phyloP scores from a whole-genome alignment of 2,797 vertebrate species.

The Megaceryle alcyon region DNA sequence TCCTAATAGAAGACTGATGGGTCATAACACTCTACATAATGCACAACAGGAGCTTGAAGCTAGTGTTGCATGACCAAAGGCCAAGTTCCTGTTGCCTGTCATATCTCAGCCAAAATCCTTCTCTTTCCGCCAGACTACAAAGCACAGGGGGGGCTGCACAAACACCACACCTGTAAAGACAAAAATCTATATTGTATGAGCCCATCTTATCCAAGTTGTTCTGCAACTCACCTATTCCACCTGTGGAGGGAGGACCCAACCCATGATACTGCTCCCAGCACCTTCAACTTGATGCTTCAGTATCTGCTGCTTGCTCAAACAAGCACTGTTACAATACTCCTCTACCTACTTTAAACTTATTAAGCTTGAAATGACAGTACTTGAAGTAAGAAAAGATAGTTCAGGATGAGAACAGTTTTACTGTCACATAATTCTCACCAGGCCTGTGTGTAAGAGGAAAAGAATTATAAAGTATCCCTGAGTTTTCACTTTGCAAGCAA shows the following conservation, averaged over 20 bases:
- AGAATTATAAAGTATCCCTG: background rate
- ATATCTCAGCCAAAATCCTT: background rate
- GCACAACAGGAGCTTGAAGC: background rate
- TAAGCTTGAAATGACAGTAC: background rate
- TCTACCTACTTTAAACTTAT: background rate
- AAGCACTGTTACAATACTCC: background rate
- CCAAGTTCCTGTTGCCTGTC: background rate
- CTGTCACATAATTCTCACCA: background rate
- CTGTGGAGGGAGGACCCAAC: fast-evolving
- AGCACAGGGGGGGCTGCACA: background rate
- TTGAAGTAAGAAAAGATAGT: background rate
- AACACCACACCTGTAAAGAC: background rate
- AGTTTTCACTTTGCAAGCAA: background rate
- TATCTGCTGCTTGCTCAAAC: background rate
- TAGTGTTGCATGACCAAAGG: fast-evolving
- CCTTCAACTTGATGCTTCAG: background rate
- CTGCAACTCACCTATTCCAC: background rate
- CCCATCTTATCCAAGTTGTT: background rate
- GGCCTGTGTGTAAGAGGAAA: background rate
- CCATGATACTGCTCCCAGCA: background rate
- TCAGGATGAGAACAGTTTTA: background rate
- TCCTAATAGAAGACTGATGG: background rate
- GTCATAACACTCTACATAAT: background rate
- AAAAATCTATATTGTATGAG: fast-evolving
- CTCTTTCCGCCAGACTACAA: background rate